Base-by-base conservation (phyloP, 2,888 invertebrate genomes). In the Carabus problematicus region DNA sequence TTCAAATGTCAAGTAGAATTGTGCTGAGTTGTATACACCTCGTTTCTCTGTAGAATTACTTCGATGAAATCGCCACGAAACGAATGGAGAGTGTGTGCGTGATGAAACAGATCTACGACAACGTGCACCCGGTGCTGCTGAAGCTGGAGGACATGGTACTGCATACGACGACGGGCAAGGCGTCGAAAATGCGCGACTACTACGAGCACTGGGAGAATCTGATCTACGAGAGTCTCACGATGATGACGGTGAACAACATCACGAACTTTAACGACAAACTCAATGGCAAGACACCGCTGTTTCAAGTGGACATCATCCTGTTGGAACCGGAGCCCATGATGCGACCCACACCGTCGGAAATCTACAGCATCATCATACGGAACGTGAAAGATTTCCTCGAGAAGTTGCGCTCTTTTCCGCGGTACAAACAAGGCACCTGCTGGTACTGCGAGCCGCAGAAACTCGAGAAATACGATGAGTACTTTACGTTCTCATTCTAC, bases 361-460 rank as follows among this genome's bases (percentile, higher is more conserved):
- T 94, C 42, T 91, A 91, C 78, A 92, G 91, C 72, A 89, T 92
- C 39, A 86, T 94, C 12, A 83, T 92, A 11, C 88, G 89, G 74
- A 88, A 89, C 74, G 85, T 91, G 12, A 89, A 90, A 75, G 92
- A 94, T 78, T 91, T 93, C 76, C 82, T 95, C 1, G 90, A 90
- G 72, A 88, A 91, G 71, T 79, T 94, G 6, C 91, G 90, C 75
- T 80, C 85, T 0, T 93, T 96, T 77, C 87, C 91, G 0, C 88
- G 96, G 8, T 97, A 96, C 96, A 91, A 93, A 91, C 85, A 88
- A 74, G 89, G 89, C 9, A 91, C 92, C 0, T 96, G 95, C 76
- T 77, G 93, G 0, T 86, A 89, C 45, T 92, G 92, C 71, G 85
- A 87, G 0, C 88, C 90, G 0, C 86, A 89, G 72, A 84, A 82